A percentile compares a stretch with the other conserved stretches of the same genome.
Evolutionary conservation across 2,888 invertebrate genomes (phyloP).

Genomic region (Eupeodes latifasciatus): DNA sequence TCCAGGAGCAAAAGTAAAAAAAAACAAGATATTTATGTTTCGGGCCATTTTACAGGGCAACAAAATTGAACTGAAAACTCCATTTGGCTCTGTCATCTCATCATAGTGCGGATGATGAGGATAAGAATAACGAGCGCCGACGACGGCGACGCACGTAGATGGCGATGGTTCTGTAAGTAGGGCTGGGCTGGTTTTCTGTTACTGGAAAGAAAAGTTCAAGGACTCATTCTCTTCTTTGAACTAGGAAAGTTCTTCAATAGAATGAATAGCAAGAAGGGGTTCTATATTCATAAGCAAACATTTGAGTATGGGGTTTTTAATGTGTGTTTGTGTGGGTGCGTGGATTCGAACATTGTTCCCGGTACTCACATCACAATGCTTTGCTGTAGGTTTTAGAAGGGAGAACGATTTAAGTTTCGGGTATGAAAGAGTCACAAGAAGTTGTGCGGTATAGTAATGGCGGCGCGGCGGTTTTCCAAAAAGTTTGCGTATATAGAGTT

Average conservation of each 20-base stretch:
- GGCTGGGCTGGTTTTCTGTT: neutral
- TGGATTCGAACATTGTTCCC: constrained; percentile 15
- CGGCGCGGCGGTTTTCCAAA: constrained; percentile 53
- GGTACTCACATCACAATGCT: constrained; percentile 22
- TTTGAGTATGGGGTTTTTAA: constrained; percentile 50
- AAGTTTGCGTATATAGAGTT: constrained; percentile 37
- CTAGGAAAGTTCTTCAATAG: too few species aligned
- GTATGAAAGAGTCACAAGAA: constrained; percentile 40
- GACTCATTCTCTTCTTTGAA: constrained; percentile 35
- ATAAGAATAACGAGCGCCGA: neutral
- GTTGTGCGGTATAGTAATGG: constrained; percentile 33
- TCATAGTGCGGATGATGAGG: constrained; percentile 2
- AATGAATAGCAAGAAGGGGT: neutral
- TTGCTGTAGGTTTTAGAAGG: constrained; percentile 18
- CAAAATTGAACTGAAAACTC: constrained; percentile 74
- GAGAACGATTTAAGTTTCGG: constrained; percentile 69
- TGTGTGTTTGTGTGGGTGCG: neutral
- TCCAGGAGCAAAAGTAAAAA: neutral
- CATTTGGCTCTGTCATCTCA: constrained; percentile 47
- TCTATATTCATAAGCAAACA: constrained; percentile 53
- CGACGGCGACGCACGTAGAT: constrained; percentile 2
- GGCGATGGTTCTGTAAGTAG: constrained; percentile 1
- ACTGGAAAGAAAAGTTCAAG: constrained; percentile 59
- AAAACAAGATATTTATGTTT: constrained; percentile 35
- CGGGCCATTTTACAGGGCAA: constrained; percentile 56